Percentiles rank a stretch among this genome's conserved stretches.
Evolutionary conservation across 2,888 invertebrate species (phyloP).

Genomic region (Tigriopus californicus): DNA sequence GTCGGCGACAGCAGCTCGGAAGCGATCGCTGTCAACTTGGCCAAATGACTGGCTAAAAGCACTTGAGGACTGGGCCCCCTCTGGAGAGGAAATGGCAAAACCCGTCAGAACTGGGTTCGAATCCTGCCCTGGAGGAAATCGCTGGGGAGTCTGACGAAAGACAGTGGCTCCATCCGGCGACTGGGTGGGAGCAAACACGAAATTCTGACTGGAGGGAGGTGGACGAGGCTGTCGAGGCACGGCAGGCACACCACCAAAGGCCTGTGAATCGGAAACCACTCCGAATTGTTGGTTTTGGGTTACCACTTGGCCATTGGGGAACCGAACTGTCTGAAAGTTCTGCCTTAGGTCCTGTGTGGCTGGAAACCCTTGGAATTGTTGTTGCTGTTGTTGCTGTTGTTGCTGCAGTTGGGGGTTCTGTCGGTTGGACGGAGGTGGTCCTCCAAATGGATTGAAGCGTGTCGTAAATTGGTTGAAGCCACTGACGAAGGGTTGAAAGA

Average conservation of each 20-base stretch:
- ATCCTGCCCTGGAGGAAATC: not conserved
- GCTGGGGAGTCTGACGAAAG: slow-evolving; percentile 1
- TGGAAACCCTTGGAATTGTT: not conserved
- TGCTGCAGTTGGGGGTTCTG: not conserved
- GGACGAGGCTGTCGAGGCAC: not conserved
- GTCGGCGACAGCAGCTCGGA: too few relatives aligned
- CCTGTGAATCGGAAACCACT: not conserved
- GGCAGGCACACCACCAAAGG: not conserved
- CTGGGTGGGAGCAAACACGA: not conserved
- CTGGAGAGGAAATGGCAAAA: not conserved
- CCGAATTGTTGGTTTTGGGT: slow-evolving; percentile 7
- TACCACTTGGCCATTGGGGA: slow-evolving; percentile 6
- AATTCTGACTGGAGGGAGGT: too few relatives aligned
- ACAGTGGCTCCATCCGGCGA: not conserved
- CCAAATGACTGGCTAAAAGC: too few relatives aligned
- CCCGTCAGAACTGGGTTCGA: not conserved
- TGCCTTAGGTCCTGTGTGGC: not conserved
- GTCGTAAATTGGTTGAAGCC: slow-evolving; percentile 12
- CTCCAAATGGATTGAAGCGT: slow-evolving; percentile 13
- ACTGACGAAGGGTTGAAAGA: slow-evolving; percentile 9
- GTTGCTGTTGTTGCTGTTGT: not conserved
- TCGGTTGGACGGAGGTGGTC: not conserved
- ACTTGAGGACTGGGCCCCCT: too few relatives aligned
- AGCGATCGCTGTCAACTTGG: too few relatives aligned
- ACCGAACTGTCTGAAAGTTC: slow-evolving; percentile 9